Percentiles rank a stretch among this genome's conserved stretches.
phyloP scores from a whole-genome alignment of 1,140 invertebrate genomes.

The Tetragnatha versicolor region DNA sequence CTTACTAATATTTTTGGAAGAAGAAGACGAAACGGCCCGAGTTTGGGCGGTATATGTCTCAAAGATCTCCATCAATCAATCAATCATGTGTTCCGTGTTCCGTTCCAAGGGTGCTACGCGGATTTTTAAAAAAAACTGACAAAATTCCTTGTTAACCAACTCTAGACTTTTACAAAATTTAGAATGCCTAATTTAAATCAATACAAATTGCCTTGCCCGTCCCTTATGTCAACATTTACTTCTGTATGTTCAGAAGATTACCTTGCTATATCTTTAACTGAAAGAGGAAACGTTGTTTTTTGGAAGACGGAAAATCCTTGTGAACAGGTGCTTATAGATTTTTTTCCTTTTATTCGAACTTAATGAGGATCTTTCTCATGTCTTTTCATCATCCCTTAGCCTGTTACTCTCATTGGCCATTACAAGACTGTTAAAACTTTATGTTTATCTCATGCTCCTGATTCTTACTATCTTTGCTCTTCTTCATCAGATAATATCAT shows the following conservation, averaged over 20 bases:
- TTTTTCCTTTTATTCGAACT: background rate
- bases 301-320: background rate
- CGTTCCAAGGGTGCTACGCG: no score
- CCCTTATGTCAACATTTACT: conserved; percentile 7
- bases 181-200: background rate
- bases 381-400: conserved; percentile 8
- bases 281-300: conserved; percentile 30
- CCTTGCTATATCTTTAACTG: conserved; percentile 17
- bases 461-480: conserved; percentile 18
- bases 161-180: background rate
- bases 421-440: conserved; percentile 28
- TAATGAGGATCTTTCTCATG: background rate
- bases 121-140: no score
- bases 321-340: background rate
- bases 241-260: conserved; percentile 27
- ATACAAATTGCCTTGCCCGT: conserved; percentile 15
- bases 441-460: conserved; percentile 12
- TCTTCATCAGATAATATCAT: conserved; percentile 50
- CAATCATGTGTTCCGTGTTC: no score
- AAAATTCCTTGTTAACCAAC: no score
- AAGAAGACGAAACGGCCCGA: no score
- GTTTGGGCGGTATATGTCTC: no score
- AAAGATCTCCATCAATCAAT: no score
- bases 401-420: conserved; percentile 27
- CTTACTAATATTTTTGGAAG: no score